phyloP scores from a whole-genome alignment of 2,797 vertebrate species.

The Semotilus atromaculatus region DNA sequence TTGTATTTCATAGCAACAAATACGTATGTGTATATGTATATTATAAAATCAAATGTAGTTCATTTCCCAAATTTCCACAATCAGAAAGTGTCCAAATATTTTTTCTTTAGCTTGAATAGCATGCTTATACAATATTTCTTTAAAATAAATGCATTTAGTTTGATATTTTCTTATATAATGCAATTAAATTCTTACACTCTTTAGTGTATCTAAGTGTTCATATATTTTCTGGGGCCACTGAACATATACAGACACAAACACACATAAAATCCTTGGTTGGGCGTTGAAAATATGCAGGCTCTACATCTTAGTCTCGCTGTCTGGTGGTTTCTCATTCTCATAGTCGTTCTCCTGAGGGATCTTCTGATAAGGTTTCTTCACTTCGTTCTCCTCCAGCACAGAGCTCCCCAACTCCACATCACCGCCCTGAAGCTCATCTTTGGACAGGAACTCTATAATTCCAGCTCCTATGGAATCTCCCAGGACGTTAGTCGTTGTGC shows the following conservation, averaged over 20 bases:
- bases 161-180: not conserved
- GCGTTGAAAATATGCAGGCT: slow-evolving; percentile 1
- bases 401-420: slow-evolving; percentile 96
- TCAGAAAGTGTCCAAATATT: slow-evolving; percentile 2
- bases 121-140: not conserved
- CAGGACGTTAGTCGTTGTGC: slow-evolving; percentile 95
- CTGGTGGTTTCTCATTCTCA: slow-evolving; percentile 84
- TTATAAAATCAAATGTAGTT: not conserved
- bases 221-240: not conserved
- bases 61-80: not conserved
- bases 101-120: not conserved
- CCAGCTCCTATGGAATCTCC: slow-evolving; percentile 96
- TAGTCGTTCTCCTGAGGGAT: slow-evolving; percentile 91
- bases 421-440: slow-evolving; percentile 87
- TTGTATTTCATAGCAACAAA: not conserved
- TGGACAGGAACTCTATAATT: slow-evolving; percentile 95
- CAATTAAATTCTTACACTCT: not conserved
- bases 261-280: slow-evolving; percentile 42
- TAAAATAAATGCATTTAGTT: slow-evolving; percentile 11
- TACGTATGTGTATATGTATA: not conserved
- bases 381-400: slow-evolving; percentile 93
- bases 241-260: slow-evolving; percentile 13
- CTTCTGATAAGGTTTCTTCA: slow-evolving; percentile 95
- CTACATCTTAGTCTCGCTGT: slow-evolving; percentile 97
- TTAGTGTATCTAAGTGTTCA: not conserved